Conservation (phyloP, 2,113 vertebrate genomes). For the Bambusicola thoracicus region DNA sequence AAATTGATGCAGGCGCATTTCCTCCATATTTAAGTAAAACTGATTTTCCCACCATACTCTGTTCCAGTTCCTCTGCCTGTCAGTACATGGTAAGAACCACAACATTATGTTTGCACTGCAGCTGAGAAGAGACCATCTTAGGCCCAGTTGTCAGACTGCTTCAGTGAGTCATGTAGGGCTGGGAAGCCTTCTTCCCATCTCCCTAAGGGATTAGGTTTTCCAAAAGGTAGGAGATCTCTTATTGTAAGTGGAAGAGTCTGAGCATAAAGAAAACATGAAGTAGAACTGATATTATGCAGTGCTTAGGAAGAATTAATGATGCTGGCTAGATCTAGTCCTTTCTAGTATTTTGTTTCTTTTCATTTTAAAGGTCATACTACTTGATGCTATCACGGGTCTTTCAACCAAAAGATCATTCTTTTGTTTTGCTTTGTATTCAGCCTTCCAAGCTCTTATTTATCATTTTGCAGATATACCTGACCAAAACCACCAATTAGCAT, state of each 20-base stretch:
- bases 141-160: neutral
- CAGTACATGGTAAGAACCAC: neutral
- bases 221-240: neutral
- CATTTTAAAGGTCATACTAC: neutral
- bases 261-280: neutral
- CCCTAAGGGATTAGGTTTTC: neutral
- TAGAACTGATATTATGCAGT: neutral
- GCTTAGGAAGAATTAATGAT: conserved; percentile 4
- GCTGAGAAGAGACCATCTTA: neutral
- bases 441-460: neutral
- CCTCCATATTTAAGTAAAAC: neutral
- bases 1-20: neutral
- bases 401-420: neutral
- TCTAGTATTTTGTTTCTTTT: neutral
- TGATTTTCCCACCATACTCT: neutral
- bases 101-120: neutral
- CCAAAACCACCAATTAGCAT: neutral
- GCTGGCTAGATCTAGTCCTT: neutral
- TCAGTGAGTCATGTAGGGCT: neutral
- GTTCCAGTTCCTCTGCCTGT: neutral
- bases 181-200: neutral
- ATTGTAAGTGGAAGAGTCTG: neutral
- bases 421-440: neutral
- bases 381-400: conserved; percentile 1
- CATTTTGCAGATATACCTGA: neutral